Evolutionary conservation across 2,888 invertebrate species (phyloP), one percentile per base, ranked within the genome.

Genomic region (Beris chalybata): DNA sequence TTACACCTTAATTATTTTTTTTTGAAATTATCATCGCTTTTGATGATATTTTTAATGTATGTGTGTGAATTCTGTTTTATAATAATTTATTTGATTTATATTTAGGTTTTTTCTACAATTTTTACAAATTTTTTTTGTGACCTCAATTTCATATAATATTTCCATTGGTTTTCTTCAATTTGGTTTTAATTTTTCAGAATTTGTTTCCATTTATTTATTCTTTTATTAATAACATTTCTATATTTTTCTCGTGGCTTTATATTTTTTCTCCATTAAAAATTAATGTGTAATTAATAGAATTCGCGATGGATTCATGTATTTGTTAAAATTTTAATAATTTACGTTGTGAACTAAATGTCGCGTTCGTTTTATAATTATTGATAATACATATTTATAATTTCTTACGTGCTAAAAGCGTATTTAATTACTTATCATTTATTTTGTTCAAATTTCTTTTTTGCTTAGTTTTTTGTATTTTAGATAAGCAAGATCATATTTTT

Each of bases 351-450:
- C 29, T 15, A 11, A 29, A 29, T 1, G 2, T 50, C 11, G 29
- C 15, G 12, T 15, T 50, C 11, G 12, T 50, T 50, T 50, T 13
- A n/a, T 11, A 29, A 11, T 50, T 11, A 50, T 50, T 11, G 15
- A 47, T 13, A 47, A 47, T 22, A 22, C 22, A 22, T 22, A 38
- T 5, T 38, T 75, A 74, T 72, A 73, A 22, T 73, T 76, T 77
- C 79, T 79, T 79, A 79, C 69, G 69, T 73, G 74, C 77, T 79
- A 79, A 75, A 79, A 79, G 79, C 79, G 79, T 79, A 79, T 79
- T 78, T 71, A 76, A 76, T 78, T 79, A 78, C 78, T 78, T 65
- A 57, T 65, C 29, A 44, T 32, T 43, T 58, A 63, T 15, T 63
- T 48, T 5, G 55, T 48, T 61, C 22, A 50, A 52, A 45, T 30